Conservation (phyloP, 2,797 vertebrate species). For the Alectoris magna region DNA sequence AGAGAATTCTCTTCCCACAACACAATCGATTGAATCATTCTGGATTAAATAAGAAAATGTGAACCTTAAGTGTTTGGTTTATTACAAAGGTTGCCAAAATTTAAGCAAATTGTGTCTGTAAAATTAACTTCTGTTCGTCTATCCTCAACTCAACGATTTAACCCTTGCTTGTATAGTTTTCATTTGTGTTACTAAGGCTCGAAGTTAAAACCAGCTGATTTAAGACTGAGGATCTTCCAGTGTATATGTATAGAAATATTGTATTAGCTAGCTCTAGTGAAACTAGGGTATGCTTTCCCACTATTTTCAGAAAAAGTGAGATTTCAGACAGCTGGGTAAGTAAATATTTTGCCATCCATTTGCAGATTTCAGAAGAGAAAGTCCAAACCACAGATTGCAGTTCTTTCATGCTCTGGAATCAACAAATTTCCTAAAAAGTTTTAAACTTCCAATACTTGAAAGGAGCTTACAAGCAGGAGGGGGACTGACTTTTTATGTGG, state of each 20-base stretch:
- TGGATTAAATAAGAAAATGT: neutral
- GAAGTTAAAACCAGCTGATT: neutral
- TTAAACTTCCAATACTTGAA: neutral
- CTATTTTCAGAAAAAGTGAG: neutral
- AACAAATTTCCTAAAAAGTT: neutral
- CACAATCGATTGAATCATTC: neutral
- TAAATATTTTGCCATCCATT: neutral
- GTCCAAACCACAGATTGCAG: neutral
- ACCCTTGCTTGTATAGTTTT: neutral
- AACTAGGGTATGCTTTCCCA: neutral
- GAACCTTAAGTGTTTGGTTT: neutral
- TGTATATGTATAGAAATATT: neutral
- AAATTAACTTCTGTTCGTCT: neutral
- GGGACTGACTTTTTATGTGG: too few relatives aligned
- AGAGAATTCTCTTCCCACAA: neutral
- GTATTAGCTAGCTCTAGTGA: neutral
- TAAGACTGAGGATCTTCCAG: neutral
- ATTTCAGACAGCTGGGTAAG: neutral
- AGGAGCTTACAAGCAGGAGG: too few relatives aligned
- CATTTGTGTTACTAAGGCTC: neutral
- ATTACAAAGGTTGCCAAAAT: neutral
- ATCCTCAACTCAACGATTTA: neutral
- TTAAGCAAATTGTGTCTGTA: neutral
- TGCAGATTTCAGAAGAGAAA: neutral
- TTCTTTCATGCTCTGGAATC: neutral